Conservation (phyloP, 2,888 invertebrate genomes). For the Chloromyia formosa region DNA sequence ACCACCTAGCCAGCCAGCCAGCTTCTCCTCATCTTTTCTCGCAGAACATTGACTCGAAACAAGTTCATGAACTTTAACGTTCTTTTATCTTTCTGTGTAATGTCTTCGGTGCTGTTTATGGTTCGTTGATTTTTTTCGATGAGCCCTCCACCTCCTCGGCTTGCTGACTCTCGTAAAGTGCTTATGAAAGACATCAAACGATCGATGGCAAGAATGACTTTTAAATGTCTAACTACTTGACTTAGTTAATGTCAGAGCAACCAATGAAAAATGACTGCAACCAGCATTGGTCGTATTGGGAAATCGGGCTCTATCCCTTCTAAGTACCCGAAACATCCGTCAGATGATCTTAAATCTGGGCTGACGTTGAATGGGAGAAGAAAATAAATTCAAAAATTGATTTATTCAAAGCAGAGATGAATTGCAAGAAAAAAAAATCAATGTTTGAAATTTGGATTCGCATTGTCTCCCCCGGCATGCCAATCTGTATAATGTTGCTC, state of each 20-base stretch:
- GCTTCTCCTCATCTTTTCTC: background rate
- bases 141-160: conserved; percentile 3
- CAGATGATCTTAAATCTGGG: background rate
- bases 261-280: conserved; percentile 4
- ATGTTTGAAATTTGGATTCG: background rate
- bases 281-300: background rate
- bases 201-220: background rate
- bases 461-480: background rate
- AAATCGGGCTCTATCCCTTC: background rate
- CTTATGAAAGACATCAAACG: background rate
- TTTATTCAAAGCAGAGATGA: too few relatives aligned
- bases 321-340: too few relatives aligned
- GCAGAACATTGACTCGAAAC: conserved; percentile 62
- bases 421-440: background rate
- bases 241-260: background rate
- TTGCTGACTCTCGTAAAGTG: background rate
- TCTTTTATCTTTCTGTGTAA: conserved; percentile 57
- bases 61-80: conserved; percentile 57
- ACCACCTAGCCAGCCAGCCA: background rate
- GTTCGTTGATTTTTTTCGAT: conserved; percentile 36
- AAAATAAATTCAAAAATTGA: too few relatives aligned
- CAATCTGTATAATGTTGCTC: background rate
- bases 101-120: conserved; percentile 45
- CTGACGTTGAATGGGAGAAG: background rate
- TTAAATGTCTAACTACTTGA: background rate